Evolutionary conservation across 2,888 invertebrate species (phyloP), one percentile per base, ranked within the genome.

Genomic region (Lasioglossum villosulum): DNA sequence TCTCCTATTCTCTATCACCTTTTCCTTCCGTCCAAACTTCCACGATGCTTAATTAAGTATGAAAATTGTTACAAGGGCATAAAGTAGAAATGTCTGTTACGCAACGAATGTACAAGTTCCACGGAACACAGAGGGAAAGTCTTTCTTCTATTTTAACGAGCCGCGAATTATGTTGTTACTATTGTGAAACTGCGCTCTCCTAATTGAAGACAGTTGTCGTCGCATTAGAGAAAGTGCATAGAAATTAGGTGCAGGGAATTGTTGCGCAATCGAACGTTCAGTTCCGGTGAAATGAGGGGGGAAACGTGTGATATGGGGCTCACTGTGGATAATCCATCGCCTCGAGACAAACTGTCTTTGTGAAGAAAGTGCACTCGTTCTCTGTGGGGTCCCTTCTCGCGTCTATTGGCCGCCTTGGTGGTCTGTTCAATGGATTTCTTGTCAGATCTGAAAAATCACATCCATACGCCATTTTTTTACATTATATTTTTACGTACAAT

Each of bases 271-370:
- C 8, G 59, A 14, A 14, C 59, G 73, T 71, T 66, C 39, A 48
- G 63, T 80, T 75, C 39, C 27, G 45, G 76, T 48, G 52, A 63
- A 78, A 78, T 59, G 27, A 14, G 12, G 48, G 16, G n/a, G 19
- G 23, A 48, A 76, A 68, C 16, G 48, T n/a, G 30, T 4, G 66
- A 68, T 30, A 48, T 6, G 42, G 56, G 30, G 96, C 97, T 96
- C 95, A 98, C 98, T 97, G 96, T 45, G 98, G 98, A 95, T 98
- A 98, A 93, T 98, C 97, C 16, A 96, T 96, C 37, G 97, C 96
- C 86, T 97, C 97, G 77, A 98, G 95, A 93, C 98, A 98, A 91
- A 98, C 95, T 4, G 97, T 97, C 91, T 97, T 97, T 5, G 97
- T 97, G 92, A 97, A 97, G 86, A 97, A 96, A 92, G 97, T 97